Conservation (phyloP, 2,113 vertebrate genomes). For the Oryzias celebensis region DNA sequence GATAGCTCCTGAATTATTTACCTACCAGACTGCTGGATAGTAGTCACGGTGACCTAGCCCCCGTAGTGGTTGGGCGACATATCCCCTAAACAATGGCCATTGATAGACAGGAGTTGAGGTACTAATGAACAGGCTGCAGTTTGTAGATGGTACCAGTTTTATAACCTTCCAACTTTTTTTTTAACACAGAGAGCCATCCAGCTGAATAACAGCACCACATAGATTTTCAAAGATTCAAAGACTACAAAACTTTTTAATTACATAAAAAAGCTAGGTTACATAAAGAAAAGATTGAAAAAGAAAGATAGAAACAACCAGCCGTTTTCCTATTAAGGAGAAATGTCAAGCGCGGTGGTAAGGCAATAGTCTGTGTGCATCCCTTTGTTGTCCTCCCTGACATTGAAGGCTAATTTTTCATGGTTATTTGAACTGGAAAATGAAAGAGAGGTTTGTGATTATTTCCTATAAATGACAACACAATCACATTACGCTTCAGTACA, state of each 20-base stretch:
- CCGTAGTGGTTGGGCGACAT: slow-evolving; percentile 64
- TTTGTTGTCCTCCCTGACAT: slow-evolving; percentile 92
- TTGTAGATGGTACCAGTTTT: slow-evolving; percentile 38
- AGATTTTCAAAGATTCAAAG: slow-evolving; percentile 59
- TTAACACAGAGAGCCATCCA: slow-evolving; percentile 39
- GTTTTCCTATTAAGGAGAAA: slow-evolving; percentile 83
- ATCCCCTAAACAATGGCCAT: slow-evolving; percentile 61
- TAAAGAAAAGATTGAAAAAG: slow-evolving; percentile 61
- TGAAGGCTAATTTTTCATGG: slow-evolving; percentile 99
- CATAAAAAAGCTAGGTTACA: slow-evolving; percentile 54
- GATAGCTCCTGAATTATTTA: slow-evolving; percentile 79
- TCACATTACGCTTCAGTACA: slow-evolving; percentile 94
- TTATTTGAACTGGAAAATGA: slow-evolving; percentile 99
- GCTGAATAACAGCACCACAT: slow-evolving; percentile 39
- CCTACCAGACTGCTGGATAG: slow-evolving; percentile 66
- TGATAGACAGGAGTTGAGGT: slow-evolving; percentile 52
- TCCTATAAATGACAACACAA: slow-evolving; percentile 99
- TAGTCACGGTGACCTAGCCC: slow-evolving; percentile 66
- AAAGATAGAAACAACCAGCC: slow-evolving; percentile 75
- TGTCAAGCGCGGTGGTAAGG: slow-evolving; percentile 80
- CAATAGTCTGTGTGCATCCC: slow-evolving; percentile 78
- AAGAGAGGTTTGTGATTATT: slow-evolving; percentile 94
- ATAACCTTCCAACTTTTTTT: slow-evolving; percentile 40
- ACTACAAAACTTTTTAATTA: slow-evolving; percentile 82
- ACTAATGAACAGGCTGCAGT: slow-evolving; percentile 53